Evolutionary conservation across 2,113 vertebrate genomes (phyloP), one percentile per base, ranked within the genome.

Genomic region (Nestor notabilis): DNA sequence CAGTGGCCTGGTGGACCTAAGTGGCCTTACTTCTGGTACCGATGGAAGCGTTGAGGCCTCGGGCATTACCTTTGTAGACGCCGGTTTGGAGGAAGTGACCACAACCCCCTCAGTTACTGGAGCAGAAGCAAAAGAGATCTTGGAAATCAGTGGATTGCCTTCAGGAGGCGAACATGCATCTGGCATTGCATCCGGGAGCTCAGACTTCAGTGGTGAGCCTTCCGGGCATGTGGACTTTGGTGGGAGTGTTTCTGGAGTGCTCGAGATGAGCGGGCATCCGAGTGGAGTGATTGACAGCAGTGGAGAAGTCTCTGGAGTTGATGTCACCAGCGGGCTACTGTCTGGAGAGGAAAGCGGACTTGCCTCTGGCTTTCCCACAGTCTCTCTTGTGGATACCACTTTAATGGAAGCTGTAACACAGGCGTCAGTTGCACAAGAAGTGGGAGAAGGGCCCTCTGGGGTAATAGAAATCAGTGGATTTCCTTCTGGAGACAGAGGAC

Each of bases 271-370:
- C 0, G 98, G 97, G 89, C 93, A 98, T 72, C 97, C 96, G 0
- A 98, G 98, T 21, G 98, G 94, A 80, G 94, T 91, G 77, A 95
- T 95, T 4, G 98, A 97, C 11, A 83, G 98, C 93, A 98, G 98
- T 3, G 98, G 97, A 79, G 97, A 99, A 70, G 50, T 95, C 97
- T 98, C 97, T 97, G 93, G 98, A 79, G 31, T 97, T 90, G 80
- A 95, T 78, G 60, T 95, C 94, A 87, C 95, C 90, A 97, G 97
- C 85, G 97, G 97, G 31, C 78, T 95, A 11, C 74, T 85, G 49
- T 99, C 98, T 81, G 98, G 97, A 86, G 98, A 98, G 17, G 96
- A 98, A 95, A 98, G 98, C 83, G 99, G 98, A 83, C 95, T 98
- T 82, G 10, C 81, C 5, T 98, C 97, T 44, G 98, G 97, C 21